Percentiles rank a stretch among this genome's conserved stretches.
These are phyloP conservation scores for Heliconius sara DNA, from an alignment of 2,888 invertebrate species.

Conservation along the genomic window DNA sequence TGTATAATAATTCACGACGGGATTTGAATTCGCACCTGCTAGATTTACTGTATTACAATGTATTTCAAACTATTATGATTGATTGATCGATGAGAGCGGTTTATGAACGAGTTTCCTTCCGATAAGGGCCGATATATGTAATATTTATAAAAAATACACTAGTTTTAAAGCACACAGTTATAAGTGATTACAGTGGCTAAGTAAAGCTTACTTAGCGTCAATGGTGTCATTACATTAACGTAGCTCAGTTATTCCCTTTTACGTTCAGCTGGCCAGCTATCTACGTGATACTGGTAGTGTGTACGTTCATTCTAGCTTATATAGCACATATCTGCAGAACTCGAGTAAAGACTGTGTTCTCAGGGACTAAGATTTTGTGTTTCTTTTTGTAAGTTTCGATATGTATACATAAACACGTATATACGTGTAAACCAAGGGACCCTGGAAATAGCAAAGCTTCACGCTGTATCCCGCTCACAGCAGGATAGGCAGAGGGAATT, in stretches of 20 bases:
- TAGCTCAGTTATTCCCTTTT: slow-evolving; percentile 1
- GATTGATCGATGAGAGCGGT: too few species aligned
- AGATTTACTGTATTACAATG: too few species aligned
- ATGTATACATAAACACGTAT: not conserved
- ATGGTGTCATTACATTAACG: not conserved
- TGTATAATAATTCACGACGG: not conserved
- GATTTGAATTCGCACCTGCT: not conserved
- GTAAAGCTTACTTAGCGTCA: not conserved
- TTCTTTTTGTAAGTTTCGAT: not conserved
- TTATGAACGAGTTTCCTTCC: too few species aligned
- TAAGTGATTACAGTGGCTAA: not conserved
- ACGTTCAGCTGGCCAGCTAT: not conserved
- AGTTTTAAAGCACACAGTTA: not conserved
- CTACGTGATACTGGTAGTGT: not conserved
- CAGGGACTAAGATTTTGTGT: not conserved
- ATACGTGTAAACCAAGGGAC: too few species aligned
- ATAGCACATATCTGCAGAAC: not conserved
- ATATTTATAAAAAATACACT: not conserved
- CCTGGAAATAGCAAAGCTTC: too few species aligned
- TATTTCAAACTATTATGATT: too few species aligned
- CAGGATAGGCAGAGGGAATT: too few species aligned
- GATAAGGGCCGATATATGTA: too few species aligned
- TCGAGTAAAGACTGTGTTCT: too few species aligned
- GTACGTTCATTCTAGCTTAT: not conserved
- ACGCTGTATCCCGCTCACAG: too few species aligned